Conservation (phyloP, 2,888 invertebrate genomes). For the Leucophora obtusa region DNA sequence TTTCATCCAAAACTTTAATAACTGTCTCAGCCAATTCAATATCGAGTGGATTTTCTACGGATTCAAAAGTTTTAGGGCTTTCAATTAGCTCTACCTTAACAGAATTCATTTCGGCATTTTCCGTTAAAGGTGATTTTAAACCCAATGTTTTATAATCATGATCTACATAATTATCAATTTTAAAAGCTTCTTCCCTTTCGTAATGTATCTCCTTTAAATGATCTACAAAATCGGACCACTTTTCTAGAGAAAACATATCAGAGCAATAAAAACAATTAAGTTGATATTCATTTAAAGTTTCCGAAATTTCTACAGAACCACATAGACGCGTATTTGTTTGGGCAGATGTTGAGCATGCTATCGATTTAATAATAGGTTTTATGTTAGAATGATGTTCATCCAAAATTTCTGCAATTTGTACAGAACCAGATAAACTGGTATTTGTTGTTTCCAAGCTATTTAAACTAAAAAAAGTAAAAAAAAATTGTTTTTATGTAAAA, state of each 20-base stretch:
- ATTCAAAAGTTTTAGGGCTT: neutral
- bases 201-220: conserved; percentile 34
- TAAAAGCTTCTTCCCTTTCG: conserved; percentile 24
- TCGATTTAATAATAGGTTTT: conserved; percentile 31
- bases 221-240: conserved; percentile 33
- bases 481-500: too few relatives aligned
- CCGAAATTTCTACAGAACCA: conserved; percentile 38
- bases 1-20: conserved; percentile 40
- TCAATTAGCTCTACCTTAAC: neutral
- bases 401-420: neutral
- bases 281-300: conserved; percentile 17
- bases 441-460: conserved; percentile 6
- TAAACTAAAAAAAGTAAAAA: too few relatives aligned
- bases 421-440: conserved; percentile 27
- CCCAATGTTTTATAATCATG: conserved; percentile 24
- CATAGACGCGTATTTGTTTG: conserved; percentile 46
- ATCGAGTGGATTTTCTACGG: neutral
- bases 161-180: conserved; percentile 20
- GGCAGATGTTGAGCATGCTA: conserved; percentile 26
- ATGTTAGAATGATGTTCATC: neutral
- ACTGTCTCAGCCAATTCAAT: conserved; percentile 29
- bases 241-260: conserved; percentile 29
- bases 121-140: neutral
- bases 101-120: neutral
- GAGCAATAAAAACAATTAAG: conserved; percentile 48